Evolutionary conservation across 2,888 invertebrate genomes (phyloP), one percentile per base, ranked within the genome.

Genomic region (Ochlodes sylvanus): DNA sequence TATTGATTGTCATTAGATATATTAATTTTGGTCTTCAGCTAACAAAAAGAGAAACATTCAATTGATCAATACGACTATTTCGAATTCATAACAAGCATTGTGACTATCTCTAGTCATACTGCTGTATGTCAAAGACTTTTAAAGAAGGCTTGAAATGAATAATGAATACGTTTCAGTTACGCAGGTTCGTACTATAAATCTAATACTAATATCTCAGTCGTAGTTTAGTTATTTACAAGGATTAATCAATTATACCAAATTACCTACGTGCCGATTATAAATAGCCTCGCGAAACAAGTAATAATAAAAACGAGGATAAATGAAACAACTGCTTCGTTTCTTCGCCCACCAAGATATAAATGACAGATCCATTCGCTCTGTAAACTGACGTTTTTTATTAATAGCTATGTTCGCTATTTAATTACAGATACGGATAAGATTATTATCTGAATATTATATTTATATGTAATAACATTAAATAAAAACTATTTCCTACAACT

Each of bases 361-460:
- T 52, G 52, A 17, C 17, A 52, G 52, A 12, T 52, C 14, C 12
- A 27, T 52, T 52, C 52, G 52, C 21, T 52, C 6, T 12, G 21
- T 52, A 50, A 50, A 50, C 17, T 52, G 52, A 52, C 21, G 21
- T 27, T 52, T n/a, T n/a, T n/a, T 52, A 21, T 27, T 52, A 21
- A 52, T 52, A 4, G 52, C 21, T 14, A 6, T 14, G 14, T 52
- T 52, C 21, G 21, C 52, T 52, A 27, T 52, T 52, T 12, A 21
- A 50, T 50, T 50, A 52, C 21, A 52, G 21, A 27, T 52, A 27
- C 14, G 55, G 63, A 63, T 62, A 52, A 58, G 70, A 42, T 60
- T 63, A 21, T 27, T 27, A 27, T 27, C 27, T 27, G 27, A 4
- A 27, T 27, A 27, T 27, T 27, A 27, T 27, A 27, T 27, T 27